Base-by-base conservation (phyloP, 2,888 invertebrate species). In the Euphydryas editha region DNA sequence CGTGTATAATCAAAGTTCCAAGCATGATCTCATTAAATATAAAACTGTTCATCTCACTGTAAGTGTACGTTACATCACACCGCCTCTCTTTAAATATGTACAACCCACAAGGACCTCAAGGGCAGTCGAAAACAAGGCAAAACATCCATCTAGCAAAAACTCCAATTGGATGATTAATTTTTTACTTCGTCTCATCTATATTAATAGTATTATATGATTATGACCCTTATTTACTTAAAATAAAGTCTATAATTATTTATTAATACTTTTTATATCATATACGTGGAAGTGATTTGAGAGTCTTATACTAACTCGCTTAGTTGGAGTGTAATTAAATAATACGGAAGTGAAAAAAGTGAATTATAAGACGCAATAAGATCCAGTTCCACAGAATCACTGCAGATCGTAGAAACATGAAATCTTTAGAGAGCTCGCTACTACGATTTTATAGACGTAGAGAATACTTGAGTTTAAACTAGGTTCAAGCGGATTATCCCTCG, bases 61-160 rank as follows among this genome's bases (percentile, higher is more conserved):
- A 15, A 51, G 7, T 15, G 20, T 11, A 49, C 7, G 2, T 47
- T 18, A 44, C 17, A 18, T 18, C 18, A 17, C 17, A 18, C 6
- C n/a, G n/a, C n/a, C 17, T 17, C 2, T 17, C 46, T 46, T 46
- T 2, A 8, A 46, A 8, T 17, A 17, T 24, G 8, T 24, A 54
- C 62, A 49, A 65, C 60, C 57, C 60, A 67, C 64, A 64, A 56
- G 51, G 30, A 46, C 56, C 46, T 57, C 68, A 65, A 51, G 61
- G 64, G 49, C 44, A 37, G 11, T 24, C 39, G 21, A 55, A 67
- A 67, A 59, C 54, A 18, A 59, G 42, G 37, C 60, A 56, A 54
- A 61, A 37, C 55, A 61, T 47, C 39, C 46, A 10, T 42, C 24
- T 18, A n/a, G 57, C 64, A 68, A 62, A 64, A 62, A 70, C 44